These are phyloP conservation scores for Leptestheria dahalacensis DNA, from an alignment of 1,140 invertebrate genomes.

Conservation along the genomic window DNA sequence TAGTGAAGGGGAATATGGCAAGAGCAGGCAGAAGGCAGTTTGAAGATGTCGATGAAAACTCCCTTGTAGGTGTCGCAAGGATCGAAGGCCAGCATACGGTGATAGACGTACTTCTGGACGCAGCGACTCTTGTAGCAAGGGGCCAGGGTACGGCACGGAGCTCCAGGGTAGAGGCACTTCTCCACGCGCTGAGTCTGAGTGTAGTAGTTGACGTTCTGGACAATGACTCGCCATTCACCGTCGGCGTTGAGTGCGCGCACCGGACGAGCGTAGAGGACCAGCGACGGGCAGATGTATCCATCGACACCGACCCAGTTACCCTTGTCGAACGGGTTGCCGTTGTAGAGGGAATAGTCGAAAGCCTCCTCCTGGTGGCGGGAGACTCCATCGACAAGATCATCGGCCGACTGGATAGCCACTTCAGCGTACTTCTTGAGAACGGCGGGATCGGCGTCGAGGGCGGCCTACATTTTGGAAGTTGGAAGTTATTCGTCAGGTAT, in stretches of 20 bases:
- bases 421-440: conserved; percentile 21
- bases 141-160: conserved; percentile 22
- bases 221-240: conserved; percentile 24
- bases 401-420: conserved; percentile 20
- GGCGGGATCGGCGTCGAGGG: conserved; percentile 18
- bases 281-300: conserved; percentile 28
- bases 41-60: conserved; percentile 25
- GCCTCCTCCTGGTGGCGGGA: conserved; percentile 16
- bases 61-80: conserved; percentile 24
- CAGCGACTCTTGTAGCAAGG: conserved; percentile 23
- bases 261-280: conserved; percentile 26
- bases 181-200: conserved; percentile 23
- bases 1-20: conserved; percentile 20
- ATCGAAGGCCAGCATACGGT: conserved; percentile 23
- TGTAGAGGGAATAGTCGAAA: conserved; percentile 21
- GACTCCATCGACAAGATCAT: conserved; percentile 20
- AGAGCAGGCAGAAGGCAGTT: conserved; percentile 23
- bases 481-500: too few relatives aligned
- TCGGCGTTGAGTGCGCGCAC: conserved; percentile 25
- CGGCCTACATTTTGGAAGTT: not conserved
- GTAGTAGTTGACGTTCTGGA: conserved; percentile 22
- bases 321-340: conserved; percentile 11
- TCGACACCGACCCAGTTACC: conserved; percentile 21
- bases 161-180: conserved; percentile 21
- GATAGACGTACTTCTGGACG: conserved; percentile 23